Conservation (phyloP, 2,113 vertebrate species). For the Ochotona curzoniae region DNA sequence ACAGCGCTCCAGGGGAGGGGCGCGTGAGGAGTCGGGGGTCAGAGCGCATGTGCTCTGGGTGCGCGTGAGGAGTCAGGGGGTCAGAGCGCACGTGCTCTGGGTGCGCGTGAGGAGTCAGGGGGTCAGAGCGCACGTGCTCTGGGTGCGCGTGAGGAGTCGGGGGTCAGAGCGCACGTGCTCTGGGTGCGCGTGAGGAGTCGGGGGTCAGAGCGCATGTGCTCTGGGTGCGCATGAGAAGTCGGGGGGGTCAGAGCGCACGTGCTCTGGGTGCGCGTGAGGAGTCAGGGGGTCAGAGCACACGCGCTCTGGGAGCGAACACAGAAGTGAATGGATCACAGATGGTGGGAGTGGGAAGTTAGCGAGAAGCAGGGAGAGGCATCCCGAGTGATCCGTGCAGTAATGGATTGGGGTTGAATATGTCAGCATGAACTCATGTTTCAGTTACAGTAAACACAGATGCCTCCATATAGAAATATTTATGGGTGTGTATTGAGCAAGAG, state of each 20-base stretch:
- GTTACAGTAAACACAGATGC: not conserved
- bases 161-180: too few species aligned
- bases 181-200: fast-evolving
- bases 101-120: fast-evolving
- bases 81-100: too few species aligned
- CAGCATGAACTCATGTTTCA: not conserved
- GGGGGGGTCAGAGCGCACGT: too few species aligned
- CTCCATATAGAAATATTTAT: fast-evolving
- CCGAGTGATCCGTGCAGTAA: too few species aligned
- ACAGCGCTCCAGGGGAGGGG: fast-evolving
- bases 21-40: not conserved
- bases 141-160: fast-evolving
- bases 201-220: too few species aligned
- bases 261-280: not conserved
- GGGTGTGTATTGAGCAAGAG: not conserved
- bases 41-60: too few species aligned
- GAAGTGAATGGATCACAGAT: not conserved
- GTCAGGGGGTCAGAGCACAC: fast-evolving
- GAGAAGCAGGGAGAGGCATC: not conserved
- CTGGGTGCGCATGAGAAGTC: too few species aligned
- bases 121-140: too few species aligned
- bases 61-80: fast-evolving
- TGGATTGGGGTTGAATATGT: not conserved
- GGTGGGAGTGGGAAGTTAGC: not conserved
- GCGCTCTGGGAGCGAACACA: fast-evolving